phyloP scores from a whole-genome alignment of 2,888 invertebrate genomes.

The Drosophila parthenogenetica region DNA sequence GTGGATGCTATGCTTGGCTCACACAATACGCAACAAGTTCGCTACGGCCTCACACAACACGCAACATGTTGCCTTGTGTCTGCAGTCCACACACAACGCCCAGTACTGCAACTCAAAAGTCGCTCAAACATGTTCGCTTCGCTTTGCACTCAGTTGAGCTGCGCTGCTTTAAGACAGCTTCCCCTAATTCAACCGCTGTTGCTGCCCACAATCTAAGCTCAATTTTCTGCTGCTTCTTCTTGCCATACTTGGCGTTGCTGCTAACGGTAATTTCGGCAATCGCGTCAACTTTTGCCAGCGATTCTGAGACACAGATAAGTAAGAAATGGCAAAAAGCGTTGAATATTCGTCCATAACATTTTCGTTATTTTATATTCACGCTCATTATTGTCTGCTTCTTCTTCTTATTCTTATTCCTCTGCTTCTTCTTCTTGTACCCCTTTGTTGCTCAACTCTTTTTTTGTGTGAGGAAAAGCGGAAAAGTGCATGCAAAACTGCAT shows the following conservation, averaged over 20 bases:
- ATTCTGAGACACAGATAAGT: conserved; percentile 69
- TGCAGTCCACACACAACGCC: conserved; percentile 28
- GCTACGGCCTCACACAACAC: background rate
- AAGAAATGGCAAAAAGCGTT: conserved; percentile 25
- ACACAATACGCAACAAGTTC: conserved; percentile 23
- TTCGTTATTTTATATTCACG: background rate
- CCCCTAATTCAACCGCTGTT: background rate
- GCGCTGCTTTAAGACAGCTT: conserved; percentile 1
- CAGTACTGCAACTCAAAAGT: conserved; percentile 33
- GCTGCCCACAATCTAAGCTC: background rate
- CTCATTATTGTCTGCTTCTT: conserved; percentile 10
- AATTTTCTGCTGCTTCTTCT: background rate
- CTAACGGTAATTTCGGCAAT: conserved; percentile 49
- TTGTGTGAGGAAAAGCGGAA: conserved; percentile 12
- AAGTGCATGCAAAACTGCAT: conserved; percentile 80
- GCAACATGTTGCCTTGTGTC: conserved; percentile 33
- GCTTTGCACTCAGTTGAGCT: too few species aligned
- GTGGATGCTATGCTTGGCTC: background rate
- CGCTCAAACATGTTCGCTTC: conserved; percentile 15
- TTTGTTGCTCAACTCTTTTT: conserved; percentile 34
- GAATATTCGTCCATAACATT: conserved; percentile 20
- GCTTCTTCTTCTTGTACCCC: background rate
- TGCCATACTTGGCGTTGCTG: background rate
- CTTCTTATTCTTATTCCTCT: conserved; percentile 39
- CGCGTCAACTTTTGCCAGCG: conserved; percentile 53